A percentile compares a stretch with the other conserved stretches of the same genome.
Evolutionary conservation across 2,888 invertebrate genomes (phyloP).

Genomic region (Fragum sueziense): DNA sequence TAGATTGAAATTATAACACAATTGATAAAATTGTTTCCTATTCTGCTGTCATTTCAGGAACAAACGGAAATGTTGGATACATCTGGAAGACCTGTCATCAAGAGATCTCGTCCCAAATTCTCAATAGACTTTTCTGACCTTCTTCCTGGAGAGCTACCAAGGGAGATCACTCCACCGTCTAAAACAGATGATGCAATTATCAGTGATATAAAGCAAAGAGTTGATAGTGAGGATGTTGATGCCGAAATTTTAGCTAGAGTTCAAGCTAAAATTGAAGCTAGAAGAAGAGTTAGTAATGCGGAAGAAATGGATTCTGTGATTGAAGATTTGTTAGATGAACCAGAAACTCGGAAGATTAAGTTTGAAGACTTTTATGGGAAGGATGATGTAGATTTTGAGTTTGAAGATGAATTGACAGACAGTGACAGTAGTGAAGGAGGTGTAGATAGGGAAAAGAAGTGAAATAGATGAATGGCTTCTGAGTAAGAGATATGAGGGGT

Average conservation of each 20-base stretch:
- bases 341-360: neutral
- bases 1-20: no score
- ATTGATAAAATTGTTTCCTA: no score
- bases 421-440: no score
- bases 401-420: neutral
- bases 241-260: neutral
- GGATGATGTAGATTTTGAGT: neutral
- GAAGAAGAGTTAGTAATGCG: neutral
- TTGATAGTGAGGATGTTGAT: neutral
- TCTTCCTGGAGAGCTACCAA: neutral
- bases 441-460: neutral
- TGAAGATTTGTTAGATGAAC: neutral
- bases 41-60: no score
- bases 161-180: neutral
- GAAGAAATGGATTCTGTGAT: constrained; percentile 3
- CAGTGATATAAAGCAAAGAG: neutral
- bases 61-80: no score
- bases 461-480: no score
- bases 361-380: constrained; percentile 16
- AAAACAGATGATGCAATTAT: neutral
- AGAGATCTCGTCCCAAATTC: neutral
- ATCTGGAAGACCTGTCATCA: neutral
- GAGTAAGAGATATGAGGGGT: no score
- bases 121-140: neutral
- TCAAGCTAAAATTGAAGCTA: neutral